These are phyloP conservation scores for Agapornis canus DNA, from an alignment of 2,797 vertebrate species.

Conservation along the genomic window DNA sequence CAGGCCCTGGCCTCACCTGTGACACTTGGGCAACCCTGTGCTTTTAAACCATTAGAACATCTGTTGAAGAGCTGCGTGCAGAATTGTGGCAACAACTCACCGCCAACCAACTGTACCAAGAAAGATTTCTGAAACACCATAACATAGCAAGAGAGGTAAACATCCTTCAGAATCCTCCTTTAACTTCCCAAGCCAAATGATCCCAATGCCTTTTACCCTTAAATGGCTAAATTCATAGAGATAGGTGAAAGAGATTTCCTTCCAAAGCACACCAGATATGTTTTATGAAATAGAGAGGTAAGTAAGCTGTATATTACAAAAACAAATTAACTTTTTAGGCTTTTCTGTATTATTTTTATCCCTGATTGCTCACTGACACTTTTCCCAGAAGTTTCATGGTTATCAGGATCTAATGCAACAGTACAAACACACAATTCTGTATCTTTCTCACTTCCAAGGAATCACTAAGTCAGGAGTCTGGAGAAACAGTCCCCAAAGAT, in stretches of 20 bases:
- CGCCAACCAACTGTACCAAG: background rate
- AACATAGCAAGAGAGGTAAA: background rate
- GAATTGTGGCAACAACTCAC: background rate
- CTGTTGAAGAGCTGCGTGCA: background rate
- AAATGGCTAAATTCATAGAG: background rate
- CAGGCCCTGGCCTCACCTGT: background rate
- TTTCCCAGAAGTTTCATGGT: background rate
- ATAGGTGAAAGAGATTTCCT: background rate
- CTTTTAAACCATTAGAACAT: background rate
- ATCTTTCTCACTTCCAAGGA: background rate
- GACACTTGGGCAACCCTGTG: background rate
- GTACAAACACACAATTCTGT: background rate
- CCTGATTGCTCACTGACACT: background rate
- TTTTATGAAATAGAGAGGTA: background rate
- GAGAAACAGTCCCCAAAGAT: background rate
- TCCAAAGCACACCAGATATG: background rate
- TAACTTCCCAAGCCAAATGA: rapidly evolving
- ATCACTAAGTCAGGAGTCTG: background rate
- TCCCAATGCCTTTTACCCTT: background rate
- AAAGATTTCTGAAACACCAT: background rate
- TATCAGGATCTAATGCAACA: background rate
- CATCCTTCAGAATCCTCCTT: background rate
- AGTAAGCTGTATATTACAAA: background rate
- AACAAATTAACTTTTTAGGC: background rate
- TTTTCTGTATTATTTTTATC: background rate